Evolutionary conservation across 2,113 vertebrate genomes (phyloP), one percentile per base, ranked within the genome.

Genomic region (Stegostoma tigrinum): DNA sequence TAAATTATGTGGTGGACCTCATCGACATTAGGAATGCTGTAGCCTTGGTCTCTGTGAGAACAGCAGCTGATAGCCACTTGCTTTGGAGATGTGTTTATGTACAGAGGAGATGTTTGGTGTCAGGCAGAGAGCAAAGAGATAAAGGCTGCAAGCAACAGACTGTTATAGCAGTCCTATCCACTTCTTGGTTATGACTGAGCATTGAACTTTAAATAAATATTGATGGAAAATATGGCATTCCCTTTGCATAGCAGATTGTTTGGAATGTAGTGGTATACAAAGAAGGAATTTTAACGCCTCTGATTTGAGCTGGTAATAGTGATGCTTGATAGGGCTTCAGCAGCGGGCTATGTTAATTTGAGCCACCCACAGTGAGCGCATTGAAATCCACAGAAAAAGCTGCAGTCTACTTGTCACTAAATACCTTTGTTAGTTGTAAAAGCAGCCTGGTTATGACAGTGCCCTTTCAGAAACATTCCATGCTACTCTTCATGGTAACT

Each of bases 391-490:
- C 96, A 96, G 96, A 95, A 0, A 86, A 96, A 34, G 5, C 78
- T 0, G 68, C 68, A 2, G 61, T 0, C 19, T 95, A 95, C 80
- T 95, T 95, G 85, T 94, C 96, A 78, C 70, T 72, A 61, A 72
- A 94, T 72, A 30, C 34, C 78, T 96, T 94, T 38, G 19, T 96
- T 93, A 96, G 96, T 95, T 96, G 96, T 96, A 94, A 96, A 96
- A 96, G 75, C 3, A 96, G 48, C 86, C 94, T 80, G 94, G 91
- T 55, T 96, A 95, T 30, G 48, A 96, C 93, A 15, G 72, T 27
- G 87, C n/a, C 96, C 95, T 96, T 95, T 61, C 95, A 89, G 94
- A 96, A 94, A 96, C 83, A 86, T 96, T 96, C 95, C 96, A 95
- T 96, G 52, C 34, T 5, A 78, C 24, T 95, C 95, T 96, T 95